phyloP scores from a whole-genome alignment of 2,888 invertebrate genomes.

The Mystacides longicornis region DNA sequence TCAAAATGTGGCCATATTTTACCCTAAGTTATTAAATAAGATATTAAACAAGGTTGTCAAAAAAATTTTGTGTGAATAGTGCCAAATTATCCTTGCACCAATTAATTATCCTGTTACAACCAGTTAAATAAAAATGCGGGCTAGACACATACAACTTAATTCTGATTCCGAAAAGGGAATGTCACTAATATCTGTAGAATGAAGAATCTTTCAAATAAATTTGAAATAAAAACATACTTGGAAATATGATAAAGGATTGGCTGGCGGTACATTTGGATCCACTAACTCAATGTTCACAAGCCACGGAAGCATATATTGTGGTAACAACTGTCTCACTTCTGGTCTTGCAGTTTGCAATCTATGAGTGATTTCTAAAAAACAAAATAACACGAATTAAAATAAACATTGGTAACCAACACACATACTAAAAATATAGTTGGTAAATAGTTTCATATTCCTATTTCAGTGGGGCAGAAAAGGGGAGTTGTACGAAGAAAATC shows the following conservation, averaged over 20 bases:
- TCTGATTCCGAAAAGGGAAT: no score
- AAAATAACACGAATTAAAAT: not conserved
- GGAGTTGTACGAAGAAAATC: not conserved
- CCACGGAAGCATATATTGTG: conserved; percentile 95
- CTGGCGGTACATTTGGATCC: conserved; percentile 92
- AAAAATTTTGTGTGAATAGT: no score
- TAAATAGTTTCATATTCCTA: not conserved
- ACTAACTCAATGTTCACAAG: conserved; percentile 97
- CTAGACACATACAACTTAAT: no score
- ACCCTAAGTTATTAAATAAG: no score
- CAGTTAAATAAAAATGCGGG: no score
- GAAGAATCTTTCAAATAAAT: not conserved
- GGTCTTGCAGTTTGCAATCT: conserved; percentile 93
- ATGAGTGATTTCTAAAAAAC: conserved; percentile 82
- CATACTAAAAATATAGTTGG: not conserved
- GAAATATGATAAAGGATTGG: conserved; percentile 75
- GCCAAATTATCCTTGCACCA: no score
- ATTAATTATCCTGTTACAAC: no score
- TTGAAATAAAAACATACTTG: conserved; percentile 50
- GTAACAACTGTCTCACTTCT: conserved; percentile 81
- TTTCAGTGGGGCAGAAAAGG: not conserved
- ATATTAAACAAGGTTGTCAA: no score
- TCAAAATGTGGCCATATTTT: no score
- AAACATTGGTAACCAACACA: not conserved
- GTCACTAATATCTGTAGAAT: no score